Conservation (phyloP, 2,113 vertebrate species). For the Desmodus rotundus region DNA sequence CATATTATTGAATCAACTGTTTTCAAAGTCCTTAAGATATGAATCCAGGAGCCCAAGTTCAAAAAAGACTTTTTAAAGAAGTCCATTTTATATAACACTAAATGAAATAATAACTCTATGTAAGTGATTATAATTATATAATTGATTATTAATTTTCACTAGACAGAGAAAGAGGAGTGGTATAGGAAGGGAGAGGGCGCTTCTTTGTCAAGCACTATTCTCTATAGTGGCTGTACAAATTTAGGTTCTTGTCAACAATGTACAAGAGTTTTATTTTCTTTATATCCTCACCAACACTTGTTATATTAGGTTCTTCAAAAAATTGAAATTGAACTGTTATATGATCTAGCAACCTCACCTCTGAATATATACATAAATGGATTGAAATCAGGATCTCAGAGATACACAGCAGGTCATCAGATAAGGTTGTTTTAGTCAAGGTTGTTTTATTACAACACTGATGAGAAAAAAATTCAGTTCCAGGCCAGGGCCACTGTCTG, state of each 20-base stretch:
- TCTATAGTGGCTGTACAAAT: not conserved
- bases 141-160: not conserved
- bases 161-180: not conserved
- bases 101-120: not conserved
- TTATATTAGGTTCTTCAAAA: not conserved
- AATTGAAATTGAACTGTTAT: not conserved
- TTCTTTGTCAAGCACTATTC: not conserved
- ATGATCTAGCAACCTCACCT: not conserved
- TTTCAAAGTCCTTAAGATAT: not conserved
- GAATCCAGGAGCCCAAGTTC: not conserved
- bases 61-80: not conserved
- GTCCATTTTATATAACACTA: not conserved
- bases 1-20: not conserved
- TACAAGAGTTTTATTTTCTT: not conserved
- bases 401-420: not conserved
- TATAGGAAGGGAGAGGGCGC: accelerated
- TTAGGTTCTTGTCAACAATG: not conserved
- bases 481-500: not conserved
- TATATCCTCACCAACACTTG: not conserved
- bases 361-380: not conserved
- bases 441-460: not conserved
- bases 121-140: not conserved
- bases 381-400: not conserved
- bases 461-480: not conserved
- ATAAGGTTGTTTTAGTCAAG: not conserved